Evolutionary conservation across 2,797 vertebrate species (phyloP).

Genomic region (Crocidura indochinensis): DNA sequence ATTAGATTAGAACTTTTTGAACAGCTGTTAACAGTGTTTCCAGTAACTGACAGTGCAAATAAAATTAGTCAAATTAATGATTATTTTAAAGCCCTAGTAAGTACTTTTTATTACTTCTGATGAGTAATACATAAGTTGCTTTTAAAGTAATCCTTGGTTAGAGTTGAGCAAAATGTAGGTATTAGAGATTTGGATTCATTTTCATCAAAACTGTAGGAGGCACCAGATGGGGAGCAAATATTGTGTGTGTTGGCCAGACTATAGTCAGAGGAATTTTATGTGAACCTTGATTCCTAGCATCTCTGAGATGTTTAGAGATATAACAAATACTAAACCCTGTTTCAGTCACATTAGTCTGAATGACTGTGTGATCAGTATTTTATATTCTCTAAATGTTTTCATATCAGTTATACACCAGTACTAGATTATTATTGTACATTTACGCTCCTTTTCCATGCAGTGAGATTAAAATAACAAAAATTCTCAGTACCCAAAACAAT

Average conservation of each 20-base stretch:
- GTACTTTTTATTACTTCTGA: not conserved
- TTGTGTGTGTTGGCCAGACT: not conserved
- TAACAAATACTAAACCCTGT: not conserved
- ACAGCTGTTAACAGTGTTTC: not conserved
- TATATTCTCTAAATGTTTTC: not conserved
- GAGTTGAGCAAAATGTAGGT: constrained; percentile 39
- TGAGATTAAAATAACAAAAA: constrained; percentile 34
- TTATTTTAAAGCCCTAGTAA: not conserved
- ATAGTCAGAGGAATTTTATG: not conserved
- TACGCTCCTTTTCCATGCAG: not conserved
- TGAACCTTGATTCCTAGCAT: constrained; percentile 6
- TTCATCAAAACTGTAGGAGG: not conserved
- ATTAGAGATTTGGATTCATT: not conserved
- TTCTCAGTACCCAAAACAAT: constrained; percentile 20
- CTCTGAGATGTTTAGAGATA: not conserved
- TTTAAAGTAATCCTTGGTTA: not conserved
- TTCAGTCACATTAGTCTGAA: not conserved
- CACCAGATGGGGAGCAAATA: not conserved
- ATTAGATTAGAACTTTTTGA: not conserved
- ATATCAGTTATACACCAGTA: not conserved
- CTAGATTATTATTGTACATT: not conserved
- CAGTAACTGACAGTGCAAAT: not conserved
- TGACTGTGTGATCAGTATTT: not conserved
- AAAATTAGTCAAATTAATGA: constrained; percentile 62
- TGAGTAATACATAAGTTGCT: constrained; percentile 33